phyloP scores from a whole-genome alignment of 2,797 vertebrate genomes.

The Dermochelys coriacea region DNA sequence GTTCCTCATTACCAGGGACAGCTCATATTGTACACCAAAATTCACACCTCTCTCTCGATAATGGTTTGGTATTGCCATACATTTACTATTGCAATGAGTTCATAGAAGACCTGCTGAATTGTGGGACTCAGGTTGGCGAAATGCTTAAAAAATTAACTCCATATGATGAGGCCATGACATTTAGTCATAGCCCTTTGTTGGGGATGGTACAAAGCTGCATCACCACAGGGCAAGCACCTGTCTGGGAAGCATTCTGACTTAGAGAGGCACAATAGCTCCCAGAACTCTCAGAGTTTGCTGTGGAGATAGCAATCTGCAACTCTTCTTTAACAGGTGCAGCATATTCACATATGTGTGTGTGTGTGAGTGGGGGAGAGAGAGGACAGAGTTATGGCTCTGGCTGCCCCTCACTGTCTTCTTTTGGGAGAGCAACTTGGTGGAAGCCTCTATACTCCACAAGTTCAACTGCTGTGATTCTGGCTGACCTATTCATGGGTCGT shows the following conservation, averaged over 20 bases:
- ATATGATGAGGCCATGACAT: not conserved
- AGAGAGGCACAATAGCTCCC: not conserved
- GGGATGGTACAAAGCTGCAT: accelerated
- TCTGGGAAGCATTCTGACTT: not conserved
- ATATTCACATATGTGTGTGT: accelerated
- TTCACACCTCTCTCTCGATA: constrained; percentile 14
- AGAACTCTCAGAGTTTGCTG: not conserved
- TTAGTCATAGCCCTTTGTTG: not conserved
- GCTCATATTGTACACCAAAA: constrained; percentile 35
- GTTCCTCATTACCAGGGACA: constrained; percentile 30
- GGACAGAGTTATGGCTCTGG: not conserved
- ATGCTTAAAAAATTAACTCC: not conserved
- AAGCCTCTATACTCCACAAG: not conserved
- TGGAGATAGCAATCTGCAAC: not conserved
- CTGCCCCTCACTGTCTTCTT: not conserved
- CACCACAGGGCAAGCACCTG: not conserved
- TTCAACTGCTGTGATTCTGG: not conserved
- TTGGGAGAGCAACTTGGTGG: not conserved
- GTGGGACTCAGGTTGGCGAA: not conserved
- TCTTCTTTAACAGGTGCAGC: not conserved
- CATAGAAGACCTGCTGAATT: constrained; percentile 13
- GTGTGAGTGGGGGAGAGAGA: not conserved
- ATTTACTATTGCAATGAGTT: constrained; percentile 30
- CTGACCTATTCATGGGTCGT: not conserved
- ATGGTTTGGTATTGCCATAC: not conserved